These are phyloP conservation scores for Turnix velox DNA, from an alignment of 2,113 vertebrate genomes.

Conservation along the genomic window DNA sequence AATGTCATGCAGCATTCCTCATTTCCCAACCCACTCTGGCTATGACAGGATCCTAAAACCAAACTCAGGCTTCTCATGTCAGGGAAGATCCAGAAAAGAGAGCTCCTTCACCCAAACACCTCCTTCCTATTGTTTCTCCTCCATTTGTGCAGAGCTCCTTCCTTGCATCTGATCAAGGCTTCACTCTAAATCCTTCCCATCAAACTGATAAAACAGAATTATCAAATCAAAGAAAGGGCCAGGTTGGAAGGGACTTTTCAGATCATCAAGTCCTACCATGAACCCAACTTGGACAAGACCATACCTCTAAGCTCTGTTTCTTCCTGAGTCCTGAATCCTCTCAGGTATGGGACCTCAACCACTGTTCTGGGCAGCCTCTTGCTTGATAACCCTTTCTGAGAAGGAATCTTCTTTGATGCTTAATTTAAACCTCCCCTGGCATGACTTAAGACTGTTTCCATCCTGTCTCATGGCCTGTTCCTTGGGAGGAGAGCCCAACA, in stretches of 20 bases:
- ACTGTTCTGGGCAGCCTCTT: no score
- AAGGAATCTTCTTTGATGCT: no score
- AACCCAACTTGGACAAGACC: no score
- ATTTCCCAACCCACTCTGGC: fast-evolving
- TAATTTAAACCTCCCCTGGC: no score
- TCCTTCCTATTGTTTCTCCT: not conserved
- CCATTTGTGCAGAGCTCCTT: not conserved
- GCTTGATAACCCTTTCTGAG: no score
- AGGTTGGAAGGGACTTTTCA: not conserved
- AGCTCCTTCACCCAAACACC: no score
- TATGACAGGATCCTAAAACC: not conserved
- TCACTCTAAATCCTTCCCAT: not conserved
- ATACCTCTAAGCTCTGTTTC: no score
- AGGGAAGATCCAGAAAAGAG: not conserved
- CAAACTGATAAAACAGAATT: not conserved
- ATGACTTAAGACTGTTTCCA: no score
- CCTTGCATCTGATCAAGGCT: fast-evolving
- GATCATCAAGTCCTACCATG: not conserved
- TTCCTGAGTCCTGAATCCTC: no score
- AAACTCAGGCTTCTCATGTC: not conserved
- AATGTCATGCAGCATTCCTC: fast-evolving
- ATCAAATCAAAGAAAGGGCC: not conserved
- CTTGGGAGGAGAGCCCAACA: no score
- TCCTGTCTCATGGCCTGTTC: no score
- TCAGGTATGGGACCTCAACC: no score